Evolutionary conservation across 2,888 invertebrate species (phyloP), one percentile per base, ranked within the genome.

Genomic region (Aporophyla nigra): DNA sequence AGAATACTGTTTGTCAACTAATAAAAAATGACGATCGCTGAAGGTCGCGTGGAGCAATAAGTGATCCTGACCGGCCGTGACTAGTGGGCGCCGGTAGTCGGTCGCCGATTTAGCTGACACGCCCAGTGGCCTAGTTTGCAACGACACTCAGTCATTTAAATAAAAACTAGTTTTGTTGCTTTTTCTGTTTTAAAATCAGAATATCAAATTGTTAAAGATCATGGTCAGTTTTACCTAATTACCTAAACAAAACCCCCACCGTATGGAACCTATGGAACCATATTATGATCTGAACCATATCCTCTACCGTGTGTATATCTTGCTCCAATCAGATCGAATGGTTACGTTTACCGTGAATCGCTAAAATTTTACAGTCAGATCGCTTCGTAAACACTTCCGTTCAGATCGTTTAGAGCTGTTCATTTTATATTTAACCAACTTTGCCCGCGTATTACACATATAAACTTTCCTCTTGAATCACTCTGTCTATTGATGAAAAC

Each of bases 121-220:
- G 27, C n/a, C 54, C 43, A n/a, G 40, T 70, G 51, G 27, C 54
- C 62, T 77, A 76, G 62, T 51, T 77, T 21, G 14, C 27, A 19
- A 16, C 19, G 6, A 49, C 33, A 21, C 16, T 9, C 24, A 40
- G 10, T 43, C n/a, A 51, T 43, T 27, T 40, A n/a, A 68, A 76
- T 53, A 51, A 58, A 27, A 16, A 27, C 10, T 19, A 6, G 0
- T 63, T 24, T 27, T 5, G 27, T 46, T 65, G 9, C 5, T 46
- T 46, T 46, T 46, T 46, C 0, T 46, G 10, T 49, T 66, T 51
- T 19, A 27, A 54, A 54, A 43, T 24, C 24, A 40, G 40, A 33
- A 46, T 12, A 6, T 12, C 2, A n/a, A 19, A 63, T 33, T 49
- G 0, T n/a, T 68, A 68, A 56, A 14, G 4, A 19, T 46, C 43